Evolutionary conservation across 2,888 invertebrate genomes (phyloP).

Genomic region (Odontocolon sp.): DNA sequence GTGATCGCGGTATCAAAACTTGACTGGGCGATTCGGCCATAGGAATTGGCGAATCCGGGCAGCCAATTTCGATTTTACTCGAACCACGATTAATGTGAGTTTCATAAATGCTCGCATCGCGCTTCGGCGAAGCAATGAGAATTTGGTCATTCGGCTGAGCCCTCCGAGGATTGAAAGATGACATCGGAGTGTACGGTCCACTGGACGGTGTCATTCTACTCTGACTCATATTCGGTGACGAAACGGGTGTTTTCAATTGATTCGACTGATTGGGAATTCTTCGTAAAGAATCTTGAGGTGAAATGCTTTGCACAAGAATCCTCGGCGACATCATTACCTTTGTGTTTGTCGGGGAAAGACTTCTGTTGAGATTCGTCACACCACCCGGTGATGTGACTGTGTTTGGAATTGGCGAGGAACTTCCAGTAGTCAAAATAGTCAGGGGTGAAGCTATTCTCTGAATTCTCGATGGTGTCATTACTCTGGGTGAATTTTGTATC

Average conservation of each 20-base stretch:
- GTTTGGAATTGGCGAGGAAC: conserved; percentile 31
- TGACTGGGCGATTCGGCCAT: conserved; percentile 71
- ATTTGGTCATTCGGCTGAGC: conserved; percentile 77
- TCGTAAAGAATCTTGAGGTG: conserved; percentile 33
- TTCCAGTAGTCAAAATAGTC: conserved; percentile 60
- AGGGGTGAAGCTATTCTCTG: conserved; percentile 65
- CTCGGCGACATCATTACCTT: conserved; percentile 45
- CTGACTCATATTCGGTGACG: conserved; percentile 56
- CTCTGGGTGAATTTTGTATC: conserved; percentile 41
- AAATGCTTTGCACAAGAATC: conserved; percentile 28
- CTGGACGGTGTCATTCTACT: conserved; percentile 32
- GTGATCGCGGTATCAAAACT: conserved; percentile 51
- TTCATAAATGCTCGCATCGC: conserved; percentile 69
- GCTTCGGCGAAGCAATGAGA: conserved; percentile 76
- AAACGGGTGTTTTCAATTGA: conserved; percentile 50
- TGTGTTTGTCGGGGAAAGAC: conserved; percentile 11
- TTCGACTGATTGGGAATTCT: conserved; percentile 20
- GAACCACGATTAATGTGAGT: conserved; percentile 58
- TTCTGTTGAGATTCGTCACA: conserved; percentile 19
- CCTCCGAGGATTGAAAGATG: conserved; percentile 59
- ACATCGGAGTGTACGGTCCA: conserved; percentile 34
- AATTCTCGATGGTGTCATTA: conserved; percentile 44
- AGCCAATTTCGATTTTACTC: conserved; percentile 61
- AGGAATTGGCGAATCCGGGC: conserved; percentile 71
- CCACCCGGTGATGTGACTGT: conserved; percentile 4